Evolutionary conservation across 2,113 vertebrate genomes (phyloP), one percentile per base, ranked within the genome.

Genomic region (Phasianus colchicus): DNA sequence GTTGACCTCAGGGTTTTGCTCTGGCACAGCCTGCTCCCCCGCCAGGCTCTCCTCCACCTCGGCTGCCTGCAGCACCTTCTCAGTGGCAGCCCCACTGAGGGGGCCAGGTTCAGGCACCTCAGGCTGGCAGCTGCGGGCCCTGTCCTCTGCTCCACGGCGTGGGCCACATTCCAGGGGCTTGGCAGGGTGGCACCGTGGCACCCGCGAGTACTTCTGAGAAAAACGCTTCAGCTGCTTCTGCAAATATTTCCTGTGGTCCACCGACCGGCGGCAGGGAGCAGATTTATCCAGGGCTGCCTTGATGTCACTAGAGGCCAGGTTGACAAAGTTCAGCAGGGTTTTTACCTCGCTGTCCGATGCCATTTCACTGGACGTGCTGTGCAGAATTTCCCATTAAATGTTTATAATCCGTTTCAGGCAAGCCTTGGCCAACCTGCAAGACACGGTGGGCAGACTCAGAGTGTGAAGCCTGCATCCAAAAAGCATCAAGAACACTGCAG

Each of bases 221-320:
- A 99, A 99, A 15, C 99, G 97, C 74, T 99, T 99, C 9, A 99
- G 98, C 93, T 99, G 99, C 89, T 99, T 99, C 97, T 99, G 99
- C 80, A 99, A 96, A 87, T 99, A 99, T 95, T 99, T 99, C 95
- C 99, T 98, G 97, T 99, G 99, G 92, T 99, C 99, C 94, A 99
- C 99, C 0, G 99, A 99, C 86, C 99, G 99, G 86, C 99, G 98
- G 97, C 99, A 99, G 18, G 99, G 99, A 13, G 99, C 99, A 0
- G 99, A 99, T 96, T 99, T 99, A 95, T 99, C 99, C 97, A 99
- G 95, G 65, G 99, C 99, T 0, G 99, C 99, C 96, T 99, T 99
- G 97, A 99, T 99, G 96, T 99, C 99, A 0, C 99, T 99, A 71
- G 99, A 99, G 15, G 99, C 99, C 98, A 99, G 93, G 96, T 99